Base-by-base conservation (phyloP, 2,797 vertebrate species). In the Sebastes itinus region DNA sequence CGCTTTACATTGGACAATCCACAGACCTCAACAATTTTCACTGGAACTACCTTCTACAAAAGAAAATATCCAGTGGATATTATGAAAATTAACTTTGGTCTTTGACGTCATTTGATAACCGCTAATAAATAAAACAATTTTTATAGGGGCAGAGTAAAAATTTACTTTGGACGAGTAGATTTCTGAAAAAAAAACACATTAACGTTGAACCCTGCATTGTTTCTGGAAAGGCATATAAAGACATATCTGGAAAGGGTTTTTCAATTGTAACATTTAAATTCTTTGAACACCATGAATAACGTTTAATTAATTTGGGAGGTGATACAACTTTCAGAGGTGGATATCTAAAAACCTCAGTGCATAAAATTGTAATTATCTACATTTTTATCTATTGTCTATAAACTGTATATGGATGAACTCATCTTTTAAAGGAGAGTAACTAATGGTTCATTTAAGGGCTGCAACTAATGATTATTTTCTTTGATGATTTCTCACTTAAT, bases 11-110 rank as follows among this genome's bases (percentile, higher is more conserved):
- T 22, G 14, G 18, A 63, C 27, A 67, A 55, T 73, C 38, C 62
- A 32, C 35, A 78, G 52, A 65, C 32, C n/a, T 42, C 32, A 67
- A 62, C 42, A 69, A n/a, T 23, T 61, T 75, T 71, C 22, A 75
- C 60, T 33, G 14, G 22, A 55, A 72, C 65, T 25, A 25, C 7
- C 7, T 65, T 64, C 10, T 30, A 22, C 35, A 33, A 4, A 25
- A 62, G 27, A 52, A 49, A 49, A 49, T 49, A 49, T 49, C 16
- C 42, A 49, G 42, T 20, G 42, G 16, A 46, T 46, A 46, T 46
- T 46, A 46, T 46, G 42, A 46, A 16, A 46, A 46, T 46, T 18
- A 46, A 46, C 42, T 46, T 46, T 46, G 42, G 42, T 46, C 42
- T 46, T 46, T 46, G 42, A 0, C 0, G 42, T 46, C 1, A 46